phyloP scores from a whole-genome alignment of 2,888 invertebrate species.

The Leptinotarsa haldemani region DNA sequence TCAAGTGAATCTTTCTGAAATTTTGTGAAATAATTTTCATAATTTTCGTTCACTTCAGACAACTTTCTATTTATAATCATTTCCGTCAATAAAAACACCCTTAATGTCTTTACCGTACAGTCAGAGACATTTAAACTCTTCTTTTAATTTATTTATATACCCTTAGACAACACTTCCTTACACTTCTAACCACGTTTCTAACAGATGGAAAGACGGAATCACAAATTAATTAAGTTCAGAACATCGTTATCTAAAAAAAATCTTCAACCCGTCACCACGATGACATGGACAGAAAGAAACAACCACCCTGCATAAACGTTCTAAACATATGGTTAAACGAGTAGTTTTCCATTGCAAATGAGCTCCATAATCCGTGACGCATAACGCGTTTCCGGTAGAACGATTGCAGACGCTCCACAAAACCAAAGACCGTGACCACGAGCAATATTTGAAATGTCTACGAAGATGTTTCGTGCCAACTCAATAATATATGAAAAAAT shows the following conservation, averaged over 20 bases:
- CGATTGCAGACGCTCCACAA: constrained; percentile 8
- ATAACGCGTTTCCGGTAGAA: constrained; percentile 14
- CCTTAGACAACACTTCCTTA: background rate
- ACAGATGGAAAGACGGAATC: background rate
- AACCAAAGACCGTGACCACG: constrained; percentile 5
- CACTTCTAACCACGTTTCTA: background rate
- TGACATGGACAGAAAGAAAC: constrained; percentile 27
- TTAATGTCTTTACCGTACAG: too few species aligned
- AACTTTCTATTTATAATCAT: too few species aligned
- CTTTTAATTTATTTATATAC: too few species aligned
- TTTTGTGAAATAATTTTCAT: too few species aligned
- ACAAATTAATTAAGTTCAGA: background rate
- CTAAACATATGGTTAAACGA: constrained; percentile 17
- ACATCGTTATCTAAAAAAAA: background rate
- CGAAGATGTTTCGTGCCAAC: background rate
- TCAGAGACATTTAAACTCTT: too few species aligned
- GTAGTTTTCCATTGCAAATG: constrained; percentile 10
- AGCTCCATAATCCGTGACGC: constrained; percentile 4
- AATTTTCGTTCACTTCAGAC: too few species aligned
- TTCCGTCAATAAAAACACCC: too few species aligned
- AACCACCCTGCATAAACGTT: background rate
- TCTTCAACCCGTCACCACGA: constrained; percentile 28
- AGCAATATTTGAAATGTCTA: background rate
- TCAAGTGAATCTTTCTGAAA: too few species aligned
- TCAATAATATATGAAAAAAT: background rate